A percentile compares a stretch with the other conserved stretches of the same genome.
phyloP scores from a whole-genome alignment of 2,113 vertebrate species.

The Condylura cristata region DNA sequence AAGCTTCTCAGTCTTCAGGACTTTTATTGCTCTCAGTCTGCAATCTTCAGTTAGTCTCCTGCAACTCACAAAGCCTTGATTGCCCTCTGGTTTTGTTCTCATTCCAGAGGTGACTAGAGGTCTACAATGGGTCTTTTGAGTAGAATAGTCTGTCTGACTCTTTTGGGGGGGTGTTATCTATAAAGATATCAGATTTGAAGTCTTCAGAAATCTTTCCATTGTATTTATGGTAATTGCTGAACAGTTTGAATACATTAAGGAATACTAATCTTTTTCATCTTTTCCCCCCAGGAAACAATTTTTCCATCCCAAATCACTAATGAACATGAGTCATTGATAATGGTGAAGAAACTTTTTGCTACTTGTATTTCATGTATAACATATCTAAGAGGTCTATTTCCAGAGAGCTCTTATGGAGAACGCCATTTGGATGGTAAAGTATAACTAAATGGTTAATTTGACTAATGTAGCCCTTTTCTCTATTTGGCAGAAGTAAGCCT shows the following conservation, averaged over 20 bases:
- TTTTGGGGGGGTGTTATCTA: background rate
- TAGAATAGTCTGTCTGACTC: too few relatives aligned
- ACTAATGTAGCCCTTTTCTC: background rate
- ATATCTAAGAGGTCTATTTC: slow-evolving; percentile 87
- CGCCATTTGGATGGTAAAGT: slow-evolving; percentile 85
- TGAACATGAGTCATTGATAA: slow-evolving; percentile 81
- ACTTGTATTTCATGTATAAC: slow-evolving; percentile 86
- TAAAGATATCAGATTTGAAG: slow-evolving; percentile 38
- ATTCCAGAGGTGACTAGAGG: too few relatives aligned
- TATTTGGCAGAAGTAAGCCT: slow-evolving; percentile 21
- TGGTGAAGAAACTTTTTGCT: slow-evolving; percentile 86
- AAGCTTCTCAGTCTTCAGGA: too few relatives aligned
- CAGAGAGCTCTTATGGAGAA: slow-evolving; percentile 86
- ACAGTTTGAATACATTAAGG: slow-evolving; percentile 42
- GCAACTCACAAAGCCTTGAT: too few relatives aligned
- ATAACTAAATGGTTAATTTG: slow-evolving; percentile 6
- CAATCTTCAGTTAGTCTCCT: too few relatives aligned
- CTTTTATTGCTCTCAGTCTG: too few relatives aligned
- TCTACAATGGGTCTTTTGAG: too few relatives aligned
- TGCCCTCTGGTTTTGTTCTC: too few relatives aligned
- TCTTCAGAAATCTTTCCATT: slow-evolving; percentile 49
- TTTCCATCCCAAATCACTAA: slow-evolving; percentile 79
- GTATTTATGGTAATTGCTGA: background rate
- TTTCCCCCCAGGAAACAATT: slow-evolving; percentile 52
- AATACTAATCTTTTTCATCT: slow-evolving; percentile 51